Base-by-base conservation (phyloP, 2,113 vertebrate species). In the Lepisosteus oculatus region DNA sequence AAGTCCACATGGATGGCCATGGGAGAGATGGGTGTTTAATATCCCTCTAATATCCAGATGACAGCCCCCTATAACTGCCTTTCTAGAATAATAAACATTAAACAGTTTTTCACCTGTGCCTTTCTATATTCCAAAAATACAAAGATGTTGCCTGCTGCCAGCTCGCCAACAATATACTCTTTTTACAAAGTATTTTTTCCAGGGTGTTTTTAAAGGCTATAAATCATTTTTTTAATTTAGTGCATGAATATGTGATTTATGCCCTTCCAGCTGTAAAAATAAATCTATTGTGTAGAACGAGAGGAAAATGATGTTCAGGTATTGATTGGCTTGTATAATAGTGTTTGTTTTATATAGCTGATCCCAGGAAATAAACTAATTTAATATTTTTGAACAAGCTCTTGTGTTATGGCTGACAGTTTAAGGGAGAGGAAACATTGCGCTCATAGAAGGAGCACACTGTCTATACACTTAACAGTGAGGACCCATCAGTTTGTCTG, bases 241-340 rank as follows among this genome's bases (percentile, higher is more conserved):
- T 80, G 76, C 88, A 90, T 91, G 87, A 92, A 90, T 89, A 90
- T 91, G 75, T 93, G 90, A 93, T 91, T 93, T 90, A 92, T 91
- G 85, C 84, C 77, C 76, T 81, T 69, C 79, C 61, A 81, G 78
- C 86, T 76, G 78, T 76, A 72, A 78, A 78, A 84, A 90, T 91
- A 90, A 91, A 93, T 92, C 89, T 90, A 86, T 86, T 87, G 84
- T 84, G 82, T 69, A 17, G 79, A 70, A 78, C 73, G 68, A 74
- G 82, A 75, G 84, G 77, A 79, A 80, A 83, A 78, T 89, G 88
- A 90, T 90, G 90, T 85, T 83, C 85, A 80, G 72, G 73, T 92
- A 93, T 91, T 90, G 91, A 93, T 92, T 90, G 83, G 80, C 80
- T 84, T 76, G 70, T 85, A 88, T 91, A 93, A 93, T 91, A 90